These are phyloP conservation scores for Lycaon pictus DNA, from an alignment of 2,113 vertebrate genomes.

Conservation along the genomic window DNA sequence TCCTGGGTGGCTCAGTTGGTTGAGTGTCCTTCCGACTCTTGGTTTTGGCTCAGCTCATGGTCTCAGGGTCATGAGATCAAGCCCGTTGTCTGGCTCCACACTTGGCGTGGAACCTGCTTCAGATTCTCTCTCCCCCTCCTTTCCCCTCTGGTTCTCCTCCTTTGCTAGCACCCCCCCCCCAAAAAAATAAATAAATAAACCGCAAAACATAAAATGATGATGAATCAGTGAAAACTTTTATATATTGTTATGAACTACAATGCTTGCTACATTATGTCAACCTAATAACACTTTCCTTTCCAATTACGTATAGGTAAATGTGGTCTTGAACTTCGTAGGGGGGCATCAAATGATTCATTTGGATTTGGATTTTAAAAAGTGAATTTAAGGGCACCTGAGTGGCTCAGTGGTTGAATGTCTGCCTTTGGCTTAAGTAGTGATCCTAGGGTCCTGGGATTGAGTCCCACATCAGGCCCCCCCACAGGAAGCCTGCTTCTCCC, in stretches of 20 bases:
- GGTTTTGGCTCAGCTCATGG: not conserved
- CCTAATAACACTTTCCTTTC: not conserved
- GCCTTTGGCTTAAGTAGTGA: no score
- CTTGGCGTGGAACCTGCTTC: not conserved
- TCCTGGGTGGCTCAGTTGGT: not conserved
- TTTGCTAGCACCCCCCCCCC: not conserved
- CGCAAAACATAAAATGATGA: not conserved
- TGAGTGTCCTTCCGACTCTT: not conserved
- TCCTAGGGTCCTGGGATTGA: no score
- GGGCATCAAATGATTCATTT: not conserved
- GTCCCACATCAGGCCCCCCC: no score
- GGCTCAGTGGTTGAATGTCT: no score
- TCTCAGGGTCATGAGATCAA: not conserved
- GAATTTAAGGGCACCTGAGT: no score
- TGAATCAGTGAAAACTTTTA: not conserved
- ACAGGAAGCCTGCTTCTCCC: no score
- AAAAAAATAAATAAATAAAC: not conserved
- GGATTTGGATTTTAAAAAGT: not conserved
- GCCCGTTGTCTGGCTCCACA: not conserved
- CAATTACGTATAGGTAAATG: not conserved
- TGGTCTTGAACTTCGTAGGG: conserved; percentile 44
- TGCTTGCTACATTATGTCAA: not conserved
- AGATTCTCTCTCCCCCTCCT: not conserved
- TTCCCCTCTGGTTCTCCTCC: not conserved
- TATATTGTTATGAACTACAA: not conserved